These are phyloP conservation scores for Camelus bactrianus DNA, from an alignment of 2,113 vertebrate genomes.

Conservation along the genomic window DNA sequence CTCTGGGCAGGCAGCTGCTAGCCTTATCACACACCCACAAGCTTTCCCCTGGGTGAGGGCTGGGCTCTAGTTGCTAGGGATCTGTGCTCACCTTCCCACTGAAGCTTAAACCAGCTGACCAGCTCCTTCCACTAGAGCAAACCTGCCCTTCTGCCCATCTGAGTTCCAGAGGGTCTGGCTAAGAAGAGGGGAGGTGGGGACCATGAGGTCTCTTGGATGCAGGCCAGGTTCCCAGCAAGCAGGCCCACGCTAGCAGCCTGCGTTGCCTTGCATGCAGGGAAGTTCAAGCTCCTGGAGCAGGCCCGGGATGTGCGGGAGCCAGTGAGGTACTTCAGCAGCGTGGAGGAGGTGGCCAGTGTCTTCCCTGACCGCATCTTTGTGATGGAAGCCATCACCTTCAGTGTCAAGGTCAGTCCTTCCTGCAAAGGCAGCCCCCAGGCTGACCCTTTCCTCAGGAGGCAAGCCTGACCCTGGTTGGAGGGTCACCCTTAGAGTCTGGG, in stretches of 20 bases:
- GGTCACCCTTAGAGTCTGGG: not conserved
- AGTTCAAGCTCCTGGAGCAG: conserved; percentile 98
- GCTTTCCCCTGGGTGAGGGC: not conserved
- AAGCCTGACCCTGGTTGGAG: not conserved
- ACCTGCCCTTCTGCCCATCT: not conserved
- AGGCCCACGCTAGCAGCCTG: not conserved
- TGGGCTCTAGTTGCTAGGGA: not conserved
- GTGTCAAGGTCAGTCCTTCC: conserved; percentile 92
- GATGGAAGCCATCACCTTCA: conserved; percentile 99
- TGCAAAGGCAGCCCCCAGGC: not conserved
- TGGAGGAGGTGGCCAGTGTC: conserved; percentile 97
- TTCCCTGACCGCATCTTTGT: conserved; percentile 98
- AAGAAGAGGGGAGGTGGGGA: not conserved
- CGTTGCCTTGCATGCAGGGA: conserved; percentile 87
- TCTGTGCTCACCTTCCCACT: not conserved
- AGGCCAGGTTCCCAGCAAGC: not conserved
- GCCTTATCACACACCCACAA: not conserved
- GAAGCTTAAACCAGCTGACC: not conserved
- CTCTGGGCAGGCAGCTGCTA: not conserved
- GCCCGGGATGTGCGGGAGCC: conserved; percentile 97
- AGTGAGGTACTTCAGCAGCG: conserved; percentile 96
- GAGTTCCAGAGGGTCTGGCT: not conserved
- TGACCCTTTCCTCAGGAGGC: too few species aligned
- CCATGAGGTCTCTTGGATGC: not conserved
- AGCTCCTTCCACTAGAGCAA: not conserved